Evolutionary conservation across 2,113 vertebrate genomes (phyloP).

Genomic region (Casuarius casuarius): DNA sequence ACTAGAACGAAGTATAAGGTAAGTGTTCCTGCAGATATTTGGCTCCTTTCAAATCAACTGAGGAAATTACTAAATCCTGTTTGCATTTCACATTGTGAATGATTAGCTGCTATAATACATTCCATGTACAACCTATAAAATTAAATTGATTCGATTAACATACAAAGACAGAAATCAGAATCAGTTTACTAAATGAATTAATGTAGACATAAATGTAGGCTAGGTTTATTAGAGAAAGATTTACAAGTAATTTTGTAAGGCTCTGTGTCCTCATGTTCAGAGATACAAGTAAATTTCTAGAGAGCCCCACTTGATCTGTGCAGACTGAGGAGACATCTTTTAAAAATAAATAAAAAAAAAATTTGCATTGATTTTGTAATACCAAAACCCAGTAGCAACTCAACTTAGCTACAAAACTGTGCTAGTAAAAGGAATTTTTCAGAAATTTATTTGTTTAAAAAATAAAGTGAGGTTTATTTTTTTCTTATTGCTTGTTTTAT

Average conservation of each 20-base stretch:
- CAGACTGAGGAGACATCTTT: not conserved
- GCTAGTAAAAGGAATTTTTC: not conserved
- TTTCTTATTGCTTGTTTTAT: not conserved
- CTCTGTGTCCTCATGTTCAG: not conserved
- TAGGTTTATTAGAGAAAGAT: not conserved
- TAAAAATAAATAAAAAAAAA: not conserved
- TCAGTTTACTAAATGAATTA: not conserved
- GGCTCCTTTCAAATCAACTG: not conserved
- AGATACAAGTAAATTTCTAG: not conserved
- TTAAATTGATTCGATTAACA: not conserved
- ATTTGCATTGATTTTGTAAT: no score
- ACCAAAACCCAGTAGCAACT: not conserved
- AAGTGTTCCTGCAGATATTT: not conserved
- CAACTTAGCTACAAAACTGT: not conserved
- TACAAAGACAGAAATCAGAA: not conserved
- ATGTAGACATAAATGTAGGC: not conserved
- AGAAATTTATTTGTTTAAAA: not conserved
- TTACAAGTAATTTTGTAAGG: not conserved
- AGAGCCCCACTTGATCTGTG: not conserved
- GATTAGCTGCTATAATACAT: not conserved
- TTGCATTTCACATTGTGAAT: not conserved
- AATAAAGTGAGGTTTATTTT: not conserved
- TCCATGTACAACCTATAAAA: not conserved
- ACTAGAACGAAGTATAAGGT: not conserved
- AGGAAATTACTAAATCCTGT: not conserved